Conservation (phyloP, 2,113 vertebrate genomes). For the Saguinus midas region DNA sequence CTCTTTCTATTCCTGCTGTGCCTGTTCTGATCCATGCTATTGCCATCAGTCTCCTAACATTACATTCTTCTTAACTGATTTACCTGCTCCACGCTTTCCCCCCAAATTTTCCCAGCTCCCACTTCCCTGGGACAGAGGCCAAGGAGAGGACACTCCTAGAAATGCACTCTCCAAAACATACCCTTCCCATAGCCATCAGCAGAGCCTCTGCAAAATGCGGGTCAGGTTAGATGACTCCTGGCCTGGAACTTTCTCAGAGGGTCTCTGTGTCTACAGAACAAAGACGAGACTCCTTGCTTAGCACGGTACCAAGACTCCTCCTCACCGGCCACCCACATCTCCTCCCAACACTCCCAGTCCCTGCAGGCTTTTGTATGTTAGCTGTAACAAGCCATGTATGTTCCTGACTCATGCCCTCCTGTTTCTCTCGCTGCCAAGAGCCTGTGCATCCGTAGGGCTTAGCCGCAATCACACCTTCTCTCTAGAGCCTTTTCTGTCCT, state of each 20-base stretch:
- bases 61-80: not conserved
- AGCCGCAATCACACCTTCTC: not conserved
- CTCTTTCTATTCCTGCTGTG: not conserved
- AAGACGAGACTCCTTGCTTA: not conserved
- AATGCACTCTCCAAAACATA: not conserved
- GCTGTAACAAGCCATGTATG: not conserved
- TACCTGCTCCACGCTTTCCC: not conserved
- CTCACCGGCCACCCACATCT: not conserved
- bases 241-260: not conserved
- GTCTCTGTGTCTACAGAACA: not conserved
- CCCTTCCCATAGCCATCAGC: not conserved
- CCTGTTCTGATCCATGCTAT: not conserved
- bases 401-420: not conserved
- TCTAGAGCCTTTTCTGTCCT: not conserved
- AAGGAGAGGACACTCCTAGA: not conserved
- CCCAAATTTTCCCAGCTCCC: not conserved
- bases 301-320: not conserved
- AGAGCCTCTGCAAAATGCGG: not conserved
- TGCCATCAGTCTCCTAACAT: conserved; percentile 14
- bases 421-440: not conserved
- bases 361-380: not conserved
- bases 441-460: not conserved
- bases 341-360: not conserved
- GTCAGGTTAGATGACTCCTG: not conserved
- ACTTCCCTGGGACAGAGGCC: not conserved